A percentile compares a stretch with the other conserved stretches of the same genome.
phyloP scores from a whole-genome alignment of 2,113 vertebrate genomes.

The Catagonus wagneri region DNA sequence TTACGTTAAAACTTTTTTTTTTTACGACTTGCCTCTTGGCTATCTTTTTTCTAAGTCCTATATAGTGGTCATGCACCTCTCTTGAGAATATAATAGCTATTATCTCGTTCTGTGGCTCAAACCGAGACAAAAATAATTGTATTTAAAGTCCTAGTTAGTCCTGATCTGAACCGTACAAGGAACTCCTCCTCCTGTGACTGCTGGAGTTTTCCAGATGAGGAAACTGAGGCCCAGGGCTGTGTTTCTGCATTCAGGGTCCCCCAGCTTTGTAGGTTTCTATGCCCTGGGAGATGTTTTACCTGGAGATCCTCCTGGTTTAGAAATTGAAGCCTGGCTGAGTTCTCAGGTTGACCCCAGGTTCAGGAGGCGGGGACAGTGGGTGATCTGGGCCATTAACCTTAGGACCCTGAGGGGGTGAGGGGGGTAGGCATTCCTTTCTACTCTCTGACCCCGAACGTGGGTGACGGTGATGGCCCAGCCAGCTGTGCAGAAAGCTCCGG shows the following conservation, averaged over 20 bases:
- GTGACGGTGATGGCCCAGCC: conserved; percentile 53
- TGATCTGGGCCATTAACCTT: fast-evolving
- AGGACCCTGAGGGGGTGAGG: fast-evolving
- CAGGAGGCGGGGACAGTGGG: background rate
- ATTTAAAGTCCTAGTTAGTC: background rate
- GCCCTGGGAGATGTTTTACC: too few relatives aligned
- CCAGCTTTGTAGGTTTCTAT: background rate
- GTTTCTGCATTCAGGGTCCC: background rate
- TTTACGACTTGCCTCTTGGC: background rate
- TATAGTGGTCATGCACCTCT: background rate
- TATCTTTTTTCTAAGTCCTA: background rate
- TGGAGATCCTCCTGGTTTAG: background rate
- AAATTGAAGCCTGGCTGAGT: background rate
- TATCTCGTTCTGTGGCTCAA: background rate
- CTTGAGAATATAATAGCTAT: background rate
- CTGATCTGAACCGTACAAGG: background rate
- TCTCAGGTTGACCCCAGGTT: background rate
- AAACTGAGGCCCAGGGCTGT: background rate
- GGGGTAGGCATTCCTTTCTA: background rate
- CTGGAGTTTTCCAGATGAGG: background rate
- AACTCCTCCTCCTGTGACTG: background rate
- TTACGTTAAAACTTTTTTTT: too few relatives aligned
- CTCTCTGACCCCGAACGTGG: conserved; percentile 69
- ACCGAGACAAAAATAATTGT: background rate
- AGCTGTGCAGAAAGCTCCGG: conserved; percentile 76